Percentiles rank a stretch among this genome's conserved stretches.
Conservation (phyloP, 2,113 vertebrate genomes). For the Anguilla rostrata region DNA sequence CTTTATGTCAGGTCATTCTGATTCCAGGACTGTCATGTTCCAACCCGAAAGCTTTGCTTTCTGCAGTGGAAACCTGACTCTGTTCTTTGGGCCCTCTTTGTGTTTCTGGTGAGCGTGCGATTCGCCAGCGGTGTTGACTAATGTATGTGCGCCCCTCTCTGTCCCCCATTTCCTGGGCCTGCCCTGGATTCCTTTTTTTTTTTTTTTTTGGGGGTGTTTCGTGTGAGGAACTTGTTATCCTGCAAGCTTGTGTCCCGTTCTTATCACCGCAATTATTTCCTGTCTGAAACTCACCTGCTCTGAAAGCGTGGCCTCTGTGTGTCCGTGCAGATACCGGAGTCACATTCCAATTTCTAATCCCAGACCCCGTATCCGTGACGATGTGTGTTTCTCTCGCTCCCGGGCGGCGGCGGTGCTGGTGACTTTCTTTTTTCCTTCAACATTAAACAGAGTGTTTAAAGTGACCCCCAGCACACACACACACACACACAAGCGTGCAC, state of each 20-base stretch:
- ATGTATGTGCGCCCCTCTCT: no score
- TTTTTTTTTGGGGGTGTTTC: neutral
- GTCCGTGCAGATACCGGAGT: no score
- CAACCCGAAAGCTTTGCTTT: slow-evolving; percentile 26
- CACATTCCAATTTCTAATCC: neutral
- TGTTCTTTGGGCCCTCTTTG: neutral
- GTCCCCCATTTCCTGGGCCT: no score
- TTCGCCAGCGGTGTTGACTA: no score
- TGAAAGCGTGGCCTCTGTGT: neutral
- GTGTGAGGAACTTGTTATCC: neutral
- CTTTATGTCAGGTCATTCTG: slow-evolving; percentile 31
- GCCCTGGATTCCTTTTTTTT: no score
- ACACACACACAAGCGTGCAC: no score
- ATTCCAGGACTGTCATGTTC: slow-evolving; percentile 22
- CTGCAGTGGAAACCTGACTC: slow-evolving; percentile 18
- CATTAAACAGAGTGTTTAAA: neutral
- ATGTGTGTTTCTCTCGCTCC: neutral
- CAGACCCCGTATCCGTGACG: neutral
- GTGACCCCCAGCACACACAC: neutral
- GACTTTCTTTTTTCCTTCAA: neutral
- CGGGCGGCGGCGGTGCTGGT: neutral
- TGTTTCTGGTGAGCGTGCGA: neutral
- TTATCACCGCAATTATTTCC: neutral
- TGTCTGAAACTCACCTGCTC: neutral
- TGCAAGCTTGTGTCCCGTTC: neutral